phyloP scores from a whole-genome alignment of 2,888 invertebrate species.

The Camptogramma bilineatum region DNA sequence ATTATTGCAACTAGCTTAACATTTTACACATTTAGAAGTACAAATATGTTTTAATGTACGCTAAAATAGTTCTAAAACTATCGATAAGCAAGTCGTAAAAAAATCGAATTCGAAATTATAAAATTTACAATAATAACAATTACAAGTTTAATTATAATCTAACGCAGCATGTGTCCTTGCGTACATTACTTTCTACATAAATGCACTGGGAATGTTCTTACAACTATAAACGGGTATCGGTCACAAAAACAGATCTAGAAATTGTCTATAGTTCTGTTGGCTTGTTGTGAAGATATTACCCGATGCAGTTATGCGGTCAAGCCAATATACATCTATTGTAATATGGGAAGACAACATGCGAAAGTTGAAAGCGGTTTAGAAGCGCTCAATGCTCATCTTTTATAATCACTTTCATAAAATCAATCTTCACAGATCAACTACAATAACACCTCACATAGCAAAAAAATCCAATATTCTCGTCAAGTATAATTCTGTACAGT shows the following conservation, averaged over 20 bases:
- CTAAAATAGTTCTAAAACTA: slow-evolving; percentile 8
- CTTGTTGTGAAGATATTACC: not conserved
- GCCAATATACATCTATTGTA: slow-evolving; percentile 34
- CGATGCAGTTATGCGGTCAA: slow-evolving; percentile 7
- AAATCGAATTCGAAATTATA: slow-evolving; percentile 18
- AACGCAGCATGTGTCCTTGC: slow-evolving; percentile 12
- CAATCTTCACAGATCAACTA: not conserved
- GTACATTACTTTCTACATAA: slow-evolving; percentile 38
- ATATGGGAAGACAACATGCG: slow-evolving; percentile 73
- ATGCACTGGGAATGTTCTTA: slow-evolving; percentile 39
- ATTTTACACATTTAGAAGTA: slow-evolving; percentile 23
- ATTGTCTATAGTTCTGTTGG: not conserved
- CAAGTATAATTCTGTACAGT: no score
- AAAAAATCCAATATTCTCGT: no score
- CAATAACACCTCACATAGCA: not conserved
- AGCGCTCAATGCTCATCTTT: not conserved
- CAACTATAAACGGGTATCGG: slow-evolving; percentile 22
- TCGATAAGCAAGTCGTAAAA: slow-evolving; percentile 16
- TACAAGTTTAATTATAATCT: not conserved
- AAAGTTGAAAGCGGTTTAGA: slow-evolving; percentile 32
- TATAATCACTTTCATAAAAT: no score
- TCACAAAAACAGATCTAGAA: not conserved
- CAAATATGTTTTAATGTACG: slow-evolving; percentile 23
- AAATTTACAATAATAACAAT: slow-evolving; percentile 28
- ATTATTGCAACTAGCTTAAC: slow-evolving; percentile 23